Evolutionary conservation across 2,888 invertebrate species (phyloP).

Genomic region (Unio delphinus): DNA sequence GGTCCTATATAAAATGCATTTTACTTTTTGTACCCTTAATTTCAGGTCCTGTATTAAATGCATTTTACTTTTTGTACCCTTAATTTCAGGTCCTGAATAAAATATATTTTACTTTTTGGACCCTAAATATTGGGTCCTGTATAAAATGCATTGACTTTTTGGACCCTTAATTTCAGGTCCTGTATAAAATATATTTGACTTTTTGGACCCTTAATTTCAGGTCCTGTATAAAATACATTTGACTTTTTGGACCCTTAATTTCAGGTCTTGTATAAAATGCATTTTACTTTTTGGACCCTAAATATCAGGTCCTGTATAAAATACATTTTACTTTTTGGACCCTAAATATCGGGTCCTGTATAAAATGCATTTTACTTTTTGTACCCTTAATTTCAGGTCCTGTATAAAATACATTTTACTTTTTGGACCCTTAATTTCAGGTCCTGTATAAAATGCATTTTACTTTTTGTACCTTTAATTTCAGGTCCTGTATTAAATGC

Average conservation of each 20-base stretch:
- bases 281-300: not conserved
- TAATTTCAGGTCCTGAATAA: constrained; percentile 55
- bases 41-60: too few relatives aligned
- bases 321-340: too few relatives aligned
- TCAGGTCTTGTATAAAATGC: constrained; percentile 54
- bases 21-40: too few relatives aligned
- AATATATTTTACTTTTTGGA: too few relatives aligned
- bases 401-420: too few relatives aligned
- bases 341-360: constrained; percentile 71
- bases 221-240: too few relatives aligned
- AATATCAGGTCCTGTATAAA: constrained; percentile 70
- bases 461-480: constrained; percentile 63
- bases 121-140: constrained; percentile 71
- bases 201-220: constrained; percentile 71
- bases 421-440: constrained; percentile 71
- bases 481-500: constrained; percentile 54
- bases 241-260: constrained; percentile 63
- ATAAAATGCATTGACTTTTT: too few relatives aligned
- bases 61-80: too few relatives aligned
- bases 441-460: too few relatives aligned
- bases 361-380: too few relatives aligned
- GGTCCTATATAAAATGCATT: too few relatives aligned
- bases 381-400: constrained; percentile 70
- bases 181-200: too few relatives aligned
- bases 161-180: constrained; percentile 71